These are phyloP conservation scores for Ptychadena robeensis DNA, from an alignment of 2,797 vertebrate genomes.

Conservation along the genomic window DNA sequence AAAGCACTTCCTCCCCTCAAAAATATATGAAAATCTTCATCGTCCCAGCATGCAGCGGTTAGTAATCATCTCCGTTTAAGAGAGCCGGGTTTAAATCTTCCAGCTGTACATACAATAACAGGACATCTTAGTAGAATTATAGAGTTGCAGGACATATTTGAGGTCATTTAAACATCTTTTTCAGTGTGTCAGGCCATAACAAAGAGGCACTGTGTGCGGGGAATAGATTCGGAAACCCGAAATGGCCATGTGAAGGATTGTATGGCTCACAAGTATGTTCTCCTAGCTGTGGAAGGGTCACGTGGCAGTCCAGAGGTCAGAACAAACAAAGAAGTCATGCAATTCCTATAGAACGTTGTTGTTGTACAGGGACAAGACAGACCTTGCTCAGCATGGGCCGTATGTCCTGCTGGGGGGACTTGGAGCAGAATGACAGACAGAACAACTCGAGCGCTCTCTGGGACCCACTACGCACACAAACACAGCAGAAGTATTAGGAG, in stretches of 20 bases:
- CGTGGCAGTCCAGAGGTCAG: conserved; percentile 44
- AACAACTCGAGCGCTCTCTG: not conserved
- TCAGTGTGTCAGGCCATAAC: conserved; percentile 1
- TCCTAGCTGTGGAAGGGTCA: conserved; percentile 26
- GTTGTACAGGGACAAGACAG: conserved; percentile 18
- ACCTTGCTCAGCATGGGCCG: conserved; percentile 11
- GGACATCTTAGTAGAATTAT: conserved; percentile 21
- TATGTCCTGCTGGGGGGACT: not conserved
- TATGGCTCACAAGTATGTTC: conserved; percentile 10
- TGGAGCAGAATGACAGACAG: not conserved
- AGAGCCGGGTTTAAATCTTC: not conserved
- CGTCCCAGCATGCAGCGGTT: not conserved
- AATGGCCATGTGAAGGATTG: conserved; percentile 11
- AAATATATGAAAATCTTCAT: conserved; percentile 5
- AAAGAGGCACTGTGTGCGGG: conserved; percentile 53
- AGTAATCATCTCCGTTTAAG: not conserved
- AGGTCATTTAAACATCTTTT: conserved; percentile 34
- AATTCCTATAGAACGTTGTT: conserved; percentile 3
- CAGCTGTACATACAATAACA: conserved; percentile 40
- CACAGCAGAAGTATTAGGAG: conserved; percentile 15
- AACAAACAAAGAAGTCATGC: conserved; percentile 41
- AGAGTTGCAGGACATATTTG: conserved; percentile 23
- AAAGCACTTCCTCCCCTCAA: not conserved
- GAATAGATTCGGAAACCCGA: conserved; percentile 1
- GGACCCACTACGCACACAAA: conserved; percentile 33